A percentile compares a stretch with the other conserved stretches of the same genome.
phyloP scores from a whole-genome alignment of 1,140 invertebrate genomes.

The Drosophila parvula region DNA sequence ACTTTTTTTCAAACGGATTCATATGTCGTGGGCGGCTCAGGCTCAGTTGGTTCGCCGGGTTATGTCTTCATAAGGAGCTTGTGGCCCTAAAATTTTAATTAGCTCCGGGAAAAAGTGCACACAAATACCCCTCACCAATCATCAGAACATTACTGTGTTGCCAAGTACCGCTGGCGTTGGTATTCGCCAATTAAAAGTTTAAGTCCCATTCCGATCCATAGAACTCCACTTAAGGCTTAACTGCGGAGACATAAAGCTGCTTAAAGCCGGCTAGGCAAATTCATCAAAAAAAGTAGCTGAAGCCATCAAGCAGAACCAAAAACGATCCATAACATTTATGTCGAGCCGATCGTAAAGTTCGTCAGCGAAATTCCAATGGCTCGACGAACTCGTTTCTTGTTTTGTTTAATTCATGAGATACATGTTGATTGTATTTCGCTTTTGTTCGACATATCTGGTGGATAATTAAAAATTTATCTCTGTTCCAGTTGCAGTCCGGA shows the following conservation, averaged over 20 bases:
- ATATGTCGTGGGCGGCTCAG: conserved; percentile 12
- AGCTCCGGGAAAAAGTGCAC: conserved; percentile 21
- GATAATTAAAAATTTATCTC: conserved; percentile 52
- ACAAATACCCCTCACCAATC: neutral
- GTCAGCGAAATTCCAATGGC: conserved; percentile 38
- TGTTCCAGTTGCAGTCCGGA: conserved; percentile 42
- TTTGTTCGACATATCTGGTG: conserved; percentile 37
- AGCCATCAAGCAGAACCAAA: conserved; percentile 29
- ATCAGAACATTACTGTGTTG: conserved; percentile 4
- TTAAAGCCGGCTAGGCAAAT: conserved; percentile 38
- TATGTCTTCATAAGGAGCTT: conserved; percentile 18
- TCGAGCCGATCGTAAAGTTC: conserved; percentile 50
- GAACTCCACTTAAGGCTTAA: conserved; percentile 53
- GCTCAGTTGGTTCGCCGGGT: neutral
- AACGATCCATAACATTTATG: conserved; percentile 55
- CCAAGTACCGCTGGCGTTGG: neutral
- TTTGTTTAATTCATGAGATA: conserved; percentile 47
- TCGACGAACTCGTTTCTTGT: conserved; percentile 37
- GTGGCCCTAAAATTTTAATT: conserved; percentile 43
- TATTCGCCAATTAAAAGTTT: conserved; percentile 42
- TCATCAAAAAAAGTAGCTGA: conserved; percentile 55
- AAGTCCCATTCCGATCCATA: conserved; percentile 20
- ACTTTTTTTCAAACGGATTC: conserved; percentile 42
- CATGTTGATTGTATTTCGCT: conserved; percentile 20
- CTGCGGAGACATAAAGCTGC: conserved; percentile 52